phyloP scores from a whole-genome alignment of 2,113 vertebrate genomes.

The Zootoca vivipara region DNA sequence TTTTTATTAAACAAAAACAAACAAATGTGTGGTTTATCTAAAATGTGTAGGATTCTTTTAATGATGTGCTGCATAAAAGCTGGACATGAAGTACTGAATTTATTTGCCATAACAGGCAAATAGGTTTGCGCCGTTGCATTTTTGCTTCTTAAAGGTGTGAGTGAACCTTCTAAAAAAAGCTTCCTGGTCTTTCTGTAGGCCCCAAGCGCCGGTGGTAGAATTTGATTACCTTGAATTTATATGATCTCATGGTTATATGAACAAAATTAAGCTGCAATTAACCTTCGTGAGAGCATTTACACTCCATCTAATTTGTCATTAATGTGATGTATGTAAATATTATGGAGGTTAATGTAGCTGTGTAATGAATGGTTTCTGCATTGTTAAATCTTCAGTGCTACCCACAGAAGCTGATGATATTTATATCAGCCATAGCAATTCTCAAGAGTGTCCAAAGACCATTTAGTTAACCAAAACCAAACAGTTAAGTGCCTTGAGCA shows the following conservation, averaged over 20 bases:
- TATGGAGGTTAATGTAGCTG: neutral
- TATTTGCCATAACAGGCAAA: neutral
- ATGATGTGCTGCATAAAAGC: neutral
- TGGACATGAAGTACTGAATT: neutral
- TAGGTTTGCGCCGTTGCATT: neutral
- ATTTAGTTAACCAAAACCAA: neutral
- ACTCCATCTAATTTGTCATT: neutral
- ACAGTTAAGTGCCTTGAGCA: neutral
- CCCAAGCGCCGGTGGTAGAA: neutral
- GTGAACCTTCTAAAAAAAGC: neutral
- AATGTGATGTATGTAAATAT: conserved; percentile 21
- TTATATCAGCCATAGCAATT: neutral
- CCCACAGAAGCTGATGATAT: neutral
- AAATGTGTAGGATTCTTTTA: neutral
- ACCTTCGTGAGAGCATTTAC: conserved; percentile 1
- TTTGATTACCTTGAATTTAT: conserved; percentile 8
- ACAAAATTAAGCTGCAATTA: conserved; percentile 8
- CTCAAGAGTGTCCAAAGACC: neutral
- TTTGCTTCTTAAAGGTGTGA: neutral
- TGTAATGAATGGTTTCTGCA: conserved; percentile 13
- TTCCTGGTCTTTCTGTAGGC: neutral
- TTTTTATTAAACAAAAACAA: no score
- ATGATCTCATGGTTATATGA: neutral
- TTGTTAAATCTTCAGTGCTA: conserved; percentile 2
- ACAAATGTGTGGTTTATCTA: neutral